Conservation (phyloP, 1,140 invertebrate species). For the Zaprionus vittiger region DNA sequence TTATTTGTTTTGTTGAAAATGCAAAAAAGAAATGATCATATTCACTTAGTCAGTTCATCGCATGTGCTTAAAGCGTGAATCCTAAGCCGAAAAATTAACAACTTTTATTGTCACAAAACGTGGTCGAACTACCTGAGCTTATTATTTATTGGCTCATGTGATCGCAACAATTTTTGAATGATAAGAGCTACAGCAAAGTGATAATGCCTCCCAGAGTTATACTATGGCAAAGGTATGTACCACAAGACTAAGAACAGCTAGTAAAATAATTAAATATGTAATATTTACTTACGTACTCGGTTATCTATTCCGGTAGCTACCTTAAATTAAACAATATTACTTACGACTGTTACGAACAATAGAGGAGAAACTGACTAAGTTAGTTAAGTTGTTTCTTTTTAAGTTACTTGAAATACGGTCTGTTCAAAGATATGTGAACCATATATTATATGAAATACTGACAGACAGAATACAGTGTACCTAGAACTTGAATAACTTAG, state of each 20-base stretch:
- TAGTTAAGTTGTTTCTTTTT: too few relatives aligned
- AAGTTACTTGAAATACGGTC: too few relatives aligned
- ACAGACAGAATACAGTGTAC: too few relatives aligned
- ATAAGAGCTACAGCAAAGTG: not conserved
- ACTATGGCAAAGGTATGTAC: not conserved
- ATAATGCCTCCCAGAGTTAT: not conserved
- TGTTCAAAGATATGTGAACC: too few relatives aligned
- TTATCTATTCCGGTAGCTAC: not conserved
- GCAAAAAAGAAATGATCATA: not conserved
- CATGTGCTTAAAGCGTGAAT: not conserved
- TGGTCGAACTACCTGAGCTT: not conserved
- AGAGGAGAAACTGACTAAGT: too few relatives aligned
- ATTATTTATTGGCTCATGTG: constrained; percentile 10
- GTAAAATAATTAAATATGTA: not conserved
- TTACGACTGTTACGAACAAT: too few relatives aligned
- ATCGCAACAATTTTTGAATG: not conserved
- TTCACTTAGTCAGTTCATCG: not conserved
- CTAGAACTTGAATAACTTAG: too few relatives aligned
- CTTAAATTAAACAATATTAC: not conserved
- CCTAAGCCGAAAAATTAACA: not conserved
- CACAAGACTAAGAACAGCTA: not conserved
- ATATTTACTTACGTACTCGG: not conserved
- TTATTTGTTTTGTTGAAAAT: not conserved
- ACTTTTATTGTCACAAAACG: constrained; percentile 1
- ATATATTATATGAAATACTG: too few relatives aligned